Evolutionary conservation across 2,797 vertebrate species (phyloP).

Genomic region (Anas capensis): DNA sequence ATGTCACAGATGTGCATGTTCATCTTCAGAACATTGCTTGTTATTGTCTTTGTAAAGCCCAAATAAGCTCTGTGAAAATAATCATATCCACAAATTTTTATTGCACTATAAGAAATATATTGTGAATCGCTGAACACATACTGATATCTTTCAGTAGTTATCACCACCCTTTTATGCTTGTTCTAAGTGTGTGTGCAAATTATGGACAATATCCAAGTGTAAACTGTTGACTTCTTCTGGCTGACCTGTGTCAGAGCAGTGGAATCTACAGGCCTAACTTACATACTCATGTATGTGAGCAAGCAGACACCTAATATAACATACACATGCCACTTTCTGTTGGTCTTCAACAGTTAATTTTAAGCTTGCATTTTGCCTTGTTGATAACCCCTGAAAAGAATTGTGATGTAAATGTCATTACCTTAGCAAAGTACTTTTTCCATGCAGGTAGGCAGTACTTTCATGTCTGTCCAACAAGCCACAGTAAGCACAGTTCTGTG

Average conservation of each 20-base stretch:
- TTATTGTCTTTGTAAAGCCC: neutral
- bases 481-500: neutral
- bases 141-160: neutral
- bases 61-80: neutral
- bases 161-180: neutral
- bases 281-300: neutral
- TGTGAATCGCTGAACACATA: neutral
- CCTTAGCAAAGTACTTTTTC: neutral
- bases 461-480: neutral
- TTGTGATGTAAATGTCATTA: neutral
- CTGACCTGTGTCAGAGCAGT: neutral
- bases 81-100: accelerated
- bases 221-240: neutral
- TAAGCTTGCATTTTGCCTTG: neutral
- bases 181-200: neutral
- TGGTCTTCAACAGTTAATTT: neutral
- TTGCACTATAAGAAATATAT: accelerated
- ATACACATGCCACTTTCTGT: accelerated
- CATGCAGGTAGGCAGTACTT: neutral
- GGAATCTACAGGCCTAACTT: neutral
- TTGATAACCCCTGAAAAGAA: neutral
- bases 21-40: accelerated
- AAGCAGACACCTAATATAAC: neutral
- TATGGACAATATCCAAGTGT: neutral
- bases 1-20: neutral